A percentile compares a stretch with the other conserved stretches of the same genome.
These are phyloP conservation scores for Acropora tenuis DNA, from an alignment of 64 coral and sea anemone species.

Conservation along the genomic window DNA sequence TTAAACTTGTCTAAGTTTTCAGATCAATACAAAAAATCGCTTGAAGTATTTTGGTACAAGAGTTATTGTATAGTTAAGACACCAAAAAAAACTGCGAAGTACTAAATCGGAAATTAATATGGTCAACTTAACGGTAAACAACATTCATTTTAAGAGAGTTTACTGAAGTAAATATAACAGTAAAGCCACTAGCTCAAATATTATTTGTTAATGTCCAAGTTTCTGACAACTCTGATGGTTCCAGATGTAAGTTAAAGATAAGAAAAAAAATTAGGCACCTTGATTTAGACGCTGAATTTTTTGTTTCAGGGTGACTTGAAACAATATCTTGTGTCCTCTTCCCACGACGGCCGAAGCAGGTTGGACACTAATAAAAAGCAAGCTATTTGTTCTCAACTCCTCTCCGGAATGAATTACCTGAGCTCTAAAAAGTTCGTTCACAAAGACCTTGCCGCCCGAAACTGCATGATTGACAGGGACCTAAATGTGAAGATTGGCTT, in stretches of 20 bases:
- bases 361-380: constrained; percentile 83
- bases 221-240: no score
- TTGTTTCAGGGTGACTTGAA: constrained; percentile 93
- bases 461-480: constrained; percentile 87
- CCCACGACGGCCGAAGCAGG: constrained; percentile 75
- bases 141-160: no score
- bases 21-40: neutral
- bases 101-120: no score
- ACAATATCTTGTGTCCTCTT: constrained; percentile 79
- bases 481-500: constrained; percentile 91
- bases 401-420: constrained; percentile 90
- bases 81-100: neutral
- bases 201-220: no score
- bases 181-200: no score
- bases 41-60: no score
- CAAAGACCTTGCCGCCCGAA: constrained; percentile 93
- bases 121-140: no score
- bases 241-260: neutral
- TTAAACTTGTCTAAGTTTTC: neutral
- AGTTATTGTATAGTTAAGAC: no score
- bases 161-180: no score
- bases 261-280: neutral
- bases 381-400: constrained; percentile 69
- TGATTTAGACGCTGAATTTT: neutral
- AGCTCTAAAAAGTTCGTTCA: constrained; percentile 75